Evolutionary conservation across 2,888 invertebrate genomes (phyloP), one percentile per base, ranked within the genome.

Genomic region (Steromphala cineraria): DNA sequence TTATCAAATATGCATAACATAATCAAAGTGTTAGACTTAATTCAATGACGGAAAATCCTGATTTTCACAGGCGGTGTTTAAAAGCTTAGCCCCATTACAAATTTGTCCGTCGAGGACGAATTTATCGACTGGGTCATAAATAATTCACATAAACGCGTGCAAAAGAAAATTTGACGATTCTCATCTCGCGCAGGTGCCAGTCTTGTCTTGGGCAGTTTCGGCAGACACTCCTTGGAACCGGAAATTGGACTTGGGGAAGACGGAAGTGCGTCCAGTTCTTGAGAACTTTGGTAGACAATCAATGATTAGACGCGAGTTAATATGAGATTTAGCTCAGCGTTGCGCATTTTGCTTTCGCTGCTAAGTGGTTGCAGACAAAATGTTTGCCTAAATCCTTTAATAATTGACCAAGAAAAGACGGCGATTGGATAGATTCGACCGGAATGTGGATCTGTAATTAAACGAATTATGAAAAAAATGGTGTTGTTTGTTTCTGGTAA

Each of bases 11-110:
- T 71, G 31, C 19, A 71, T 71, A 17, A 36, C 31, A 71, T 36
- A 36, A 71, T 71, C 71, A 71, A 36, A 71, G 71, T 31, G 19
- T 71, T 71, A 71, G n/a, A 36, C 19, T 40, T 71, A n/a, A 71
- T 71, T 71, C 36, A 19, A 71, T 40, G 36, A n/a, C 19, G 36
- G 15, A 17, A 71, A 36, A 36, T 19, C 36, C 17, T 36, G 71
- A 71, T 71, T 71, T 71, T 71, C 71, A n/a, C 71, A 71, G n/a
- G 19, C 71, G 8, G 40, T 71, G n/a, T 71, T 71, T 71, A 71
- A 62, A 46, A 71, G 71, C 28, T 71, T 31, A 71, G 36, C 17
- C 71, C 17, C n/a, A 71, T 71, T 71, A 71, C 71, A 71, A 71
- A 71, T 71, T 71, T 71, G 71, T 71, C 71, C 40, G 71, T 19